Percentiles rank a stretch among this genome's conserved stretches.
These are phyloP conservation scores for Rhinatrema bivittatum DNA, from an alignment of 2,797 vertebrate genomes.

Conservation along the genomic window DNA sequence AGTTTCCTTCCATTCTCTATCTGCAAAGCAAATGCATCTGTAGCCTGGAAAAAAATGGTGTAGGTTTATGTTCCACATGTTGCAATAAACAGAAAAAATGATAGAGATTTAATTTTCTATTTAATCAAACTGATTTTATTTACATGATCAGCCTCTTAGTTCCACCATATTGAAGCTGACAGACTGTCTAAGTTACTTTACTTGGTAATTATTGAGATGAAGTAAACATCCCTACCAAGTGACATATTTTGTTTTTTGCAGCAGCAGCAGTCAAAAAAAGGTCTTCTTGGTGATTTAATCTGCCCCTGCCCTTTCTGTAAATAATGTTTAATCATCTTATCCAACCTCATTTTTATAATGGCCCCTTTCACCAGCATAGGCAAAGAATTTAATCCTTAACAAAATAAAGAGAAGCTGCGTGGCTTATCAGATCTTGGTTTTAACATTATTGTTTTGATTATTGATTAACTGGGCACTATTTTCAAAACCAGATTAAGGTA, in stretches of 20 bases:
- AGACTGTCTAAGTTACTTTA: conserved; percentile 62
- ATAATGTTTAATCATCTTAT: conserved; percentile 74
- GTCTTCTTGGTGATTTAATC: conserved; percentile 47
- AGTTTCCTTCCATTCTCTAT: no score
- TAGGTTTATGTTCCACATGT: no score
- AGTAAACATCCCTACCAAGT: conserved; percentile 8
- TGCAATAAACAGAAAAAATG: conserved; percentile 66
- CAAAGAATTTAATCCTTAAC: conserved; percentile 34
- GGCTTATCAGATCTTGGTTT: conserved; percentile 10
- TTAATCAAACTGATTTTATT: conserved; percentile 82
- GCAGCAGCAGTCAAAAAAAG: neutral
- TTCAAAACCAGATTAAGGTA: conserved; percentile 16
- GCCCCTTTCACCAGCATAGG: conserved; percentile 29
- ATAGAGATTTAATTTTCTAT: conserved; percentile 79
- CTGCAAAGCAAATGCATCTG: no score
- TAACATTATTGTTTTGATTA: conserved; percentile 13
- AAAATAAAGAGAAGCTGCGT: conserved; percentile 11
- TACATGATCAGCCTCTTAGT: conserved; percentile 68
- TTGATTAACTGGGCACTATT: conserved; percentile 25
- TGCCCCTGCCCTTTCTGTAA: conserved; percentile 62
- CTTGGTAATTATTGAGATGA: conserved; percentile 47
- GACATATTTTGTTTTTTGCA: conserved; percentile 8
- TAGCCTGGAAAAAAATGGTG: no score
- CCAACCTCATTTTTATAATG: conserved; percentile 58
- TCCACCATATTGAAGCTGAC: conserved; percentile 54